Evolutionary conservation across 2,113 vertebrate genomes (phyloP), one percentile per base, ranked within the genome.

Genomic region (Chionomys nivalis): DNA sequence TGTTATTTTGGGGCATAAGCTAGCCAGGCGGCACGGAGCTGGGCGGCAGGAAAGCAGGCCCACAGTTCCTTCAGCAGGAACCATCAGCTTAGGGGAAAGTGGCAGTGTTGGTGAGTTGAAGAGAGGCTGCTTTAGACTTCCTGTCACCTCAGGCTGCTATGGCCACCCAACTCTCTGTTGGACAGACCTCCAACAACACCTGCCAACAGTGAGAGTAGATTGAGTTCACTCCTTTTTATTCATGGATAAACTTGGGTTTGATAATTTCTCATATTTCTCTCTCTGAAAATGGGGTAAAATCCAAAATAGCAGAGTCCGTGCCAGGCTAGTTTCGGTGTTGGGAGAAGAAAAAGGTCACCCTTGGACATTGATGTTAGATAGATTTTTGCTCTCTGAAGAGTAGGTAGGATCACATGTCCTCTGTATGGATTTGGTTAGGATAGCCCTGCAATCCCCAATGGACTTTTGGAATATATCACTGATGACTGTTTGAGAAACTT

Each of bases 181-280:
- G 28, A 33, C 36, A 55, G 70, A 23, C 52, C 36, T 49, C 33
- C 24, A 52, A 0, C 1, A 36, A 10, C 16, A 5, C 28, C 24
- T 47, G 49, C 66, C 73, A 31, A 7, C 1, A 1, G 3, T 3
- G 13, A 68, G 58, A 31, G 28, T 1, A 12, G 12, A 24, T 2
- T 16, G 65, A 24, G 4, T 12, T 24, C 23, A 39, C 49, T n/a
- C 26, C 55, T 26, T 44, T 16, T 66, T 47, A 36, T 17, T 26
- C 23, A 36, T 28, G 39, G 36, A 3, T 31, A 28, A 63, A 19
- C 7, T 5, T n/a, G 49, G 31, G 42, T 65, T 24, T 42, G 77
- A 44, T 31, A 9, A 7, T 19, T 6, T 33, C 47, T 65, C 24
- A 31, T 4, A 2, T 33, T 31, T 26, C 14, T 24, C 0, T 42